These are phyloP conservation scores for Desmodus rotundus DNA, from an alignment of 2,113 vertebrate species.

Conservation along the genomic window DNA sequence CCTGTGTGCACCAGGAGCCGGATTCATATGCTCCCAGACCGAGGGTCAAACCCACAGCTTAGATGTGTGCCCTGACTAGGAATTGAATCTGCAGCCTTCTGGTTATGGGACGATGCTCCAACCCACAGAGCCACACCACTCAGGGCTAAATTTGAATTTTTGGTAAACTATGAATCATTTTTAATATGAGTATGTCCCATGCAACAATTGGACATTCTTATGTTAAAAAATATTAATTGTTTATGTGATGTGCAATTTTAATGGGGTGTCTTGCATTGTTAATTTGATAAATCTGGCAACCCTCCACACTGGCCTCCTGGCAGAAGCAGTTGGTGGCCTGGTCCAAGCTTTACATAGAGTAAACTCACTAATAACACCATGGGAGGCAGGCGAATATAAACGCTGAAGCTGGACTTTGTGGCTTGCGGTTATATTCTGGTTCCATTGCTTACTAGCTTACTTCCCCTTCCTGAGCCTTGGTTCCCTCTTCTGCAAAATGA, in stretches of 20 bases:
- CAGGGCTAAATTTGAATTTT: background rate
- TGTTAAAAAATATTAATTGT: background rate
- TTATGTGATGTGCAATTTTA: constrained; percentile 24
- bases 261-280: background rate
- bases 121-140: no score
- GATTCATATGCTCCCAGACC: no score
- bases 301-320: background rate
- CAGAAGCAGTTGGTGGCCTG: background rate
- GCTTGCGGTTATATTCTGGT: background rate
- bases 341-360: background rate
- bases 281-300: constrained; percentile 19
- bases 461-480: background rate
- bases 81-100: no score
- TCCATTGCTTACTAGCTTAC: background rate
- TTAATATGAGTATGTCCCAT: background rate
- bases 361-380: background rate
- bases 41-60: no score
- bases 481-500: background rate
- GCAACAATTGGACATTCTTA: background rate
- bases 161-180: background rate
- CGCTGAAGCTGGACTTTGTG: background rate
- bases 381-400: background rate
- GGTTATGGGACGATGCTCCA: no score
- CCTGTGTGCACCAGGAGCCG: no score
- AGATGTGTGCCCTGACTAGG: no score